phyloP scores from a whole-genome alignment of 2,113 vertebrate genomes.

The Crotalus tigris region DNA sequence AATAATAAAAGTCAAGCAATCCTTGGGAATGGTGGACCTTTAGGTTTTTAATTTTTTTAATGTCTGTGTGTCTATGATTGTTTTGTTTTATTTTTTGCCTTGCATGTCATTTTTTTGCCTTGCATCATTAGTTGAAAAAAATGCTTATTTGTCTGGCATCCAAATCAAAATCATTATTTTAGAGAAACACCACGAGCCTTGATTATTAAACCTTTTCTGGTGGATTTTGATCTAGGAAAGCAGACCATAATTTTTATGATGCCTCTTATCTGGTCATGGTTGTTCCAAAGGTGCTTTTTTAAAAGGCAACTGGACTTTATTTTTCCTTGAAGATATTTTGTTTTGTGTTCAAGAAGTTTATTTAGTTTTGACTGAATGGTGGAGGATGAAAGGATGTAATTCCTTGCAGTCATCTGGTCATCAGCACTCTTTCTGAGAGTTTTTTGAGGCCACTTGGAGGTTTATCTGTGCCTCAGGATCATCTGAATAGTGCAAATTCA shows the following conservation, averaged over 20 bases:
- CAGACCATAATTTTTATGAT: neutral
- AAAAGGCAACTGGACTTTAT: neutral
- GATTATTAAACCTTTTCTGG: neutral
- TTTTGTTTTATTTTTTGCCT: neutral
- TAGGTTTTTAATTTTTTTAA: neutral
- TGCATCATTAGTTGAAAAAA: neutral
- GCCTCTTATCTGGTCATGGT: neutral
- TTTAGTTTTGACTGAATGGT: neutral
- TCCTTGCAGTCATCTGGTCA: neutral
- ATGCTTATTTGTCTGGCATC: neutral
- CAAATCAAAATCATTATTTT: neutral
- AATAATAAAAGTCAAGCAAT: neutral
- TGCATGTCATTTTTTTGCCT: neutral
- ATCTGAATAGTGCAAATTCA: neutral
- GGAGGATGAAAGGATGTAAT: neutral
- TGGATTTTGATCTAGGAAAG: neutral
- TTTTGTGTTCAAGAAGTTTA: neutral
- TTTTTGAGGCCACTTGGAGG: neutral
- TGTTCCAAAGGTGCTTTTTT: neutral
- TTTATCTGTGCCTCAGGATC: neutral
- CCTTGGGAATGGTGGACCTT: neutral
- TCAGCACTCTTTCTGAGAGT: neutral
- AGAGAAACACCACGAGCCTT: neutral
- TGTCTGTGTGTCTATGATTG: neutral
- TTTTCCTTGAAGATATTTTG: neutral